Percentiles rank a stretch among this genome's conserved stretches.
These are phyloP conservation scores for Xenopus tropicalis DNA, from an alignment of 2,113 vertebrate species.

Conservation along the genomic window DNA sequence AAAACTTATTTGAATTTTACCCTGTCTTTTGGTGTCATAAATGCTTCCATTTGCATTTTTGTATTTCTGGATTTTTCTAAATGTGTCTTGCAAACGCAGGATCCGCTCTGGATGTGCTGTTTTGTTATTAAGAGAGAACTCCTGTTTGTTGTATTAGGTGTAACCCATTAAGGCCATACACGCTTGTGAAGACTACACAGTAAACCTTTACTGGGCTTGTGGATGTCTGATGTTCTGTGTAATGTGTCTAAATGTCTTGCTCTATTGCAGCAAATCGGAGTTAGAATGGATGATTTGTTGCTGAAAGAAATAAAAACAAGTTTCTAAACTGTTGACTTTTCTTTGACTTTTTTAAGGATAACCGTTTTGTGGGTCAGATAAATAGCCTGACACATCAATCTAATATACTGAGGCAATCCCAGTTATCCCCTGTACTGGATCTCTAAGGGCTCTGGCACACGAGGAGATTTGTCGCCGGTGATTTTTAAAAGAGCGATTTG, in stretches of 20 bases:
- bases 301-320: slow-evolving; percentile 53
- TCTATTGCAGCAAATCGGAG: slow-evolving; percentile 59
- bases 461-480: too few species aligned
- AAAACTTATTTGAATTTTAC: background rate
- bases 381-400: too few species aligned
- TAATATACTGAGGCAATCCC: too few species aligned
- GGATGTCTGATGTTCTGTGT: slow-evolving; percentile 78
- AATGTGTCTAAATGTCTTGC: slow-evolving; percentile 58
- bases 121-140: slow-evolving; percentile 49
- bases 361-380: too few species aligned
- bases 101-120: slow-evolving; percentile 45
- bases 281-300: slow-evolving; percentile 44
- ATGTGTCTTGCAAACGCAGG: slow-evolving; percentile 47
- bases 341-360: background rate
- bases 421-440: too few species aligned
- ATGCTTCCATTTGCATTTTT: slow-evolving; percentile 51
- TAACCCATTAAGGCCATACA: slow-evolving; percentile 58
- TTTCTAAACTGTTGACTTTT: background rate
- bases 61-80: slow-evolving; percentile 53
- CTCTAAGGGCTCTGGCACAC: too few species aligned
- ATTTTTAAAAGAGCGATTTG: too few species aligned
- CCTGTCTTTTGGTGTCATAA: slow-evolving; percentile 40
- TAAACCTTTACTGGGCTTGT: slow-evolving; percentile 84
- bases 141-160: slow-evolving; percentile 49
- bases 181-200: slow-evolving; percentile 84